Base-by-base conservation (phyloP, 2,888 invertebrate species). In the Drosophila peninsularis region DNA sequence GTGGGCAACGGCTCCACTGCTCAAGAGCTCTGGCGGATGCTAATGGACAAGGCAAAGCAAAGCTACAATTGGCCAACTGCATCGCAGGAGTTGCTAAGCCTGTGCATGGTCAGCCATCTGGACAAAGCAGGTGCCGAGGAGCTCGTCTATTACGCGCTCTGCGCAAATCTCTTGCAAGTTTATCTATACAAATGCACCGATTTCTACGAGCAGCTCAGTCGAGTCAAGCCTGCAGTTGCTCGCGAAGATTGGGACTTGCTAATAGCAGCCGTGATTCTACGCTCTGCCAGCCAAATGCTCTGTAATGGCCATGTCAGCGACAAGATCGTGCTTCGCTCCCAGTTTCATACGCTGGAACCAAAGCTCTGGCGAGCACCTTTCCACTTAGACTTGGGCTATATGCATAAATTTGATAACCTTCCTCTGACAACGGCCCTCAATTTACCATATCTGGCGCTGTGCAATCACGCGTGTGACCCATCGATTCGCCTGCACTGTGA, bases 381-480 rank as follows among this genome's bases (percentile, higher is more conserved):
- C 14, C 91, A 82, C 34, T 63, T 91, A 3, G 72, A 68, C 36
- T 65, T 71, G 9, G 90, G 91, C 0, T 71, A 36, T 39, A 70
- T 91, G 54, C 91, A 90, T 52, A 74, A 70, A 56, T 87, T 90
- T 6, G 11, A 47, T 4, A 61, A 75, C 2, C 92, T 93, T 71
- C 80, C 93, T 56, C 91, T 94, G 42, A 92, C 94, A 50, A 97
- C 96, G 0, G 96, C 97, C 3, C 97, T 96, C 0, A 96, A 98
- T 88, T 97, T 96, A 91, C 96, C 98, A 0, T 95, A 96, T 1
- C 95, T 97, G 0, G 97, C 83, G 0, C 95, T 98, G 93, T 96
- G 98, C 95, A 99, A 98, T 92, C 98, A 99, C 93, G 96, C 97
- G 0, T 98, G 98, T 91, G 95, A 96, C 74, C 96, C 97, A 7